Percentiles rank a stretch among this genome's conserved stretches.
phyloP scores from a whole-genome alignment of 2,888 invertebrate genomes.

The Sinopyrophorus schimmeli region DNA sequence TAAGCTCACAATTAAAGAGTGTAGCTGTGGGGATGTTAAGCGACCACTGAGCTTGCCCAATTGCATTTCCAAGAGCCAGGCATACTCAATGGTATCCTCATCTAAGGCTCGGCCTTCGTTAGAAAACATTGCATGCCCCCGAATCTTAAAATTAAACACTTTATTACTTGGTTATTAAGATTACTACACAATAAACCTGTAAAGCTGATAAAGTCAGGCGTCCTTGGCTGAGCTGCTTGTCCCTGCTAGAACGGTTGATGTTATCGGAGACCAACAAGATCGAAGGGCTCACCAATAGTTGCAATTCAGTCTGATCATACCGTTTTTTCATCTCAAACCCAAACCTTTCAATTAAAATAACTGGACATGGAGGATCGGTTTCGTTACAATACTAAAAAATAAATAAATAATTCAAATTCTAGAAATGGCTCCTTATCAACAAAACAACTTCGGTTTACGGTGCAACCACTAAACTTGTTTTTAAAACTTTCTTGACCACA shows the following conservation, averaged over 20 bases:
- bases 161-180: background rate
- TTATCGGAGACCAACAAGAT: constrained; percentile 79
- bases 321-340: constrained; percentile 98
- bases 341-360: constrained; percentile 84
- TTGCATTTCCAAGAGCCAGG: constrained; percentile 94
- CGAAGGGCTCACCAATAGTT: constrained; percentile 86
- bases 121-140: constrained; percentile 97
- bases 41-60: constrained; percentile 92
- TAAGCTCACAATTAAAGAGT: constrained; percentile 82
- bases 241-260: constrained; percentile 68
- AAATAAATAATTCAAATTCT: no score
- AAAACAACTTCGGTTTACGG: no score
- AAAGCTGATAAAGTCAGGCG: constrained; percentile 83
- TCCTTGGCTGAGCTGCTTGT: constrained; percentile 78
- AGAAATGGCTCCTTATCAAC: no score
- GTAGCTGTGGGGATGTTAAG: constrained; percentile 85
- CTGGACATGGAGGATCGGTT: constrained; percentile 89
- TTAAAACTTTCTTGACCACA: no score
- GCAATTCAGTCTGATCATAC: constrained; percentile 88
- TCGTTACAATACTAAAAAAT: constrained; percentile 78
- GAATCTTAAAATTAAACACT: constrained; percentile 58
- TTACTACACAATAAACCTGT: constrained; percentile 62
- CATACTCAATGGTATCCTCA: constrained; percentile 95
- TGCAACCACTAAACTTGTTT: no score
- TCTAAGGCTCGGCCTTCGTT: constrained; percentile 86